Base-by-base conservation (phyloP, 1,140 invertebrate genomes). In the Tetranychus cinnabarinus region DNA sequence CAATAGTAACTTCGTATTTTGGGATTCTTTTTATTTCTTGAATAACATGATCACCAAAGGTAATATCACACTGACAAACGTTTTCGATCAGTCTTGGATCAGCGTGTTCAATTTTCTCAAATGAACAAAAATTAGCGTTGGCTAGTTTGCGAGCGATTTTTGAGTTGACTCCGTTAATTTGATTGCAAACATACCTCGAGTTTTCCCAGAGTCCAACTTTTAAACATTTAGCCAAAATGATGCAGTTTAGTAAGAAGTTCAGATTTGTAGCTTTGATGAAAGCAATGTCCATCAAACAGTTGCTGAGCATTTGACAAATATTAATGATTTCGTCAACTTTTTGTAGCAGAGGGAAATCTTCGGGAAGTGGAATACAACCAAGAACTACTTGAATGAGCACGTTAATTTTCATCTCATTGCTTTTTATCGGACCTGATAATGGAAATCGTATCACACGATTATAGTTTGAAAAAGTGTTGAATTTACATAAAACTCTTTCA, bases 81-180 rank as follows among this genome's bases (percentile, higher is more conserved):
- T 81, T 70, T 76, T 87, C 84, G 61, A 87, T 71, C 69, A 84
- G 78, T 69, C 83, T 74, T 15, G 83, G 82, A 74, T 84, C 79
- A 33, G 78, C 76, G 57, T 80, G 75, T 57, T 75, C 70, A 42
- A 87, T 69, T 23, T 77, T 70, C 67, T 80, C 71, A 68, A 86
- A 83, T 56, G 76, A 77, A 8, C 74, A 79, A 68, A 84, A 79
- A 15, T 80, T 81, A 58, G 81, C 77, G 56, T 78, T 74, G 0
- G 77, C 81, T 10, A 87, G 69, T n/a, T 77, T 65, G n/a, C 71
- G 74, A 39, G 82, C 79, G 37, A 82, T 75, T 47, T 13, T 55
- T 4, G 73, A 75, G 60, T 84, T 84, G 61, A 87, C 83, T 52
- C 79, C 79, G 60, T 78, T 77, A 15, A 87, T 68, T 68, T 86